Evolutionary conservation across 2,797 vertebrate species (phyloP).

Genomic region (Triplophysa bombifrons): DNA sequence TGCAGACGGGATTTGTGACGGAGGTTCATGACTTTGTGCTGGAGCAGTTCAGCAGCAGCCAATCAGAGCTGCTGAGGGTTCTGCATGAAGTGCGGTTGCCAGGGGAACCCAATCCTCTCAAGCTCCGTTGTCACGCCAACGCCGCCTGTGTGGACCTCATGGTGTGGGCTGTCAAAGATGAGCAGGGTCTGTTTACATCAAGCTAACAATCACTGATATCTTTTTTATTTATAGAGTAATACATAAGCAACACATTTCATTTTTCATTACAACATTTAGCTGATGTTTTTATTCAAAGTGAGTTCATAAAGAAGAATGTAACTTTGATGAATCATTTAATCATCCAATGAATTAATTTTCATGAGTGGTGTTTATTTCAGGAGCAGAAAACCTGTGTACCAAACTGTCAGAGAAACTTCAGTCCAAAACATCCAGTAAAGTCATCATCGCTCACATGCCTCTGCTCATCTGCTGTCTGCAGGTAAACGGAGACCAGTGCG

Average conservation of each 20-base stretch:
- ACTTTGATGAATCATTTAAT: neutral
- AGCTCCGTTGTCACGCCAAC: slow-evolving; percentile 94
- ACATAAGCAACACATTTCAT: neutral
- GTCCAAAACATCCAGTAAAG: slow-evolving; percentile 97
- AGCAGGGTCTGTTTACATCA: slow-evolving; percentile 71
- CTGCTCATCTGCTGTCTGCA: slow-evolving; percentile 96
- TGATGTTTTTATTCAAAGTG: neutral
- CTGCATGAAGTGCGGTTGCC: slow-evolving; percentile 82
- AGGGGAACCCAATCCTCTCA: slow-evolving; percentile 84
- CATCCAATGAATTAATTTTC: neutral
- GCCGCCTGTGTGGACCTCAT: slow-evolving; percentile 98
- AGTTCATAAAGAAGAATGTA: neutral
- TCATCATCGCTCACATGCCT: slow-evolving; percentile 96
- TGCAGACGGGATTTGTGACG: slow-evolving; percentile 91
- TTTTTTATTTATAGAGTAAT: neutral
- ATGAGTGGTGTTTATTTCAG: slow-evolving; percentile 65
- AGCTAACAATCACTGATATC: neutral
- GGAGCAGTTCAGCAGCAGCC: slow-evolving; percentile 96
- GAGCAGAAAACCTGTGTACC: slow-evolving; percentile 95
- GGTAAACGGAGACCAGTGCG: slow-evolving; percentile 68
- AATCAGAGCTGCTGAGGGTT: slow-evolving; percentile 94
- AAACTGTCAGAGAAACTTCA: slow-evolving; percentile 96
- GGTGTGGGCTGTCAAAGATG: slow-evolving; percentile 98
- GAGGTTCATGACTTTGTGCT: slow-evolving; percentile 97
- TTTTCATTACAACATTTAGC: neutral